These are phyloP conservation scores for Teinopalpus imperialis DNA, from an alignment of 2,888 invertebrate genomes.

Conservation along the genomic window DNA sequence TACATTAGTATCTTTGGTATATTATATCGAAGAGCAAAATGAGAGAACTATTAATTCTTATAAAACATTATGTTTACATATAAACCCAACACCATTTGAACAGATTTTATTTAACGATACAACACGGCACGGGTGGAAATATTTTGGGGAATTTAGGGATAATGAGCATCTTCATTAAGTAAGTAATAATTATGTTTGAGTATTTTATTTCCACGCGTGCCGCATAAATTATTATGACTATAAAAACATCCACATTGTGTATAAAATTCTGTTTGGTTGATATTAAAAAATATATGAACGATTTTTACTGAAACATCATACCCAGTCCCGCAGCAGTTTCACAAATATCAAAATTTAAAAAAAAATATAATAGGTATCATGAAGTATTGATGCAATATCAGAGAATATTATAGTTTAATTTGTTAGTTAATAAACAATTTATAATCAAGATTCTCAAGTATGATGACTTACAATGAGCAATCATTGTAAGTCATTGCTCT, in stretches of 20 bases:
- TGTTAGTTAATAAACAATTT: not conserved
- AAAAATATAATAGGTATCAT: slow-evolving; percentile 19
- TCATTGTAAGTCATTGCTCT: slow-evolving; percentile 40
- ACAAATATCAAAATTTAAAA: slow-evolving; percentile 23
- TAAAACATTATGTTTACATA: not conserved
- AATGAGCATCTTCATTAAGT: slow-evolving; percentile 17
- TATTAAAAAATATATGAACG: slow-evolving; percentile 39
- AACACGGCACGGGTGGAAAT: slow-evolving; percentile 21
- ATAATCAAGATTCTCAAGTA: too few relatives aligned
- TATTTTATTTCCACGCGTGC: slow-evolving; percentile 40
- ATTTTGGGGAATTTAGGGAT: slow-evolving; percentile 9
- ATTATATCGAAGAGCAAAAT: slow-evolving; percentile 43
- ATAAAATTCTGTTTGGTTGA: not conserved
- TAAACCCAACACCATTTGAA: slow-evolving; percentile 24
- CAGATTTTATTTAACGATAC: slow-evolving; percentile 7
- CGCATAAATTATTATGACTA: slow-evolving; percentile 32
- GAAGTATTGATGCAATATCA: slow-evolving; percentile 34
- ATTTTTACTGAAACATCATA: slow-evolving; percentile 40
- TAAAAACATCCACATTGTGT: slow-evolving; percentile 42
- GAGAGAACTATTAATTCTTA: slow-evolving; percentile 33
- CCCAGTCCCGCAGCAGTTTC: slow-evolving; percentile 28
- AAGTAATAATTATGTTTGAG: slow-evolving; percentile 33
- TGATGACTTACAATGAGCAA: too few relatives aligned
- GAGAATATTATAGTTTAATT: slow-evolving; percentile 29
- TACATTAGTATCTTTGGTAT: slow-evolving; percentile 72